phyloP scores from a whole-genome alignment of 2,797 vertebrate species.

The Lepus oiostolus region DNA sequence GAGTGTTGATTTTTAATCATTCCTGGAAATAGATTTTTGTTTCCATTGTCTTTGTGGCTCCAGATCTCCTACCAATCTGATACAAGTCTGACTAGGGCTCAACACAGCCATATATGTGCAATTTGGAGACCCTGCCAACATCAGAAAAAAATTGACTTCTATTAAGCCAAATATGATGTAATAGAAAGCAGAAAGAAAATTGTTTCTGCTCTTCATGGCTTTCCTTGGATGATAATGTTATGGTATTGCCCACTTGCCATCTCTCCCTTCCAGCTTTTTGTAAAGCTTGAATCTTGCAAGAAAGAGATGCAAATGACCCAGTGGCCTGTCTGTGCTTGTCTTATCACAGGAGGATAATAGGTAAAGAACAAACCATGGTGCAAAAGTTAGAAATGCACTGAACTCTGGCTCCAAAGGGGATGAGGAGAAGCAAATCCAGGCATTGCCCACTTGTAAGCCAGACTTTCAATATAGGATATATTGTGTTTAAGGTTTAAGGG shows the following conservation, averaged over 20 bases:
- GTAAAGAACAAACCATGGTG: neutral
- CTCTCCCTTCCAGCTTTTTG: neutral
- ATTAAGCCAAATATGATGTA: conserved; percentile 9
- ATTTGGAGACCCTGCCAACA: neutral
- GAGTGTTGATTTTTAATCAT: neutral
- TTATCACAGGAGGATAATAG: neutral
- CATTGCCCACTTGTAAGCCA: conserved; percentile 34
- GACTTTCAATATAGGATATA: conserved; percentile 43
- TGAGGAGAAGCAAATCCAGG: neutral
- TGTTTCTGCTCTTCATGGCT: neutral
- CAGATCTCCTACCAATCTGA: neutral
- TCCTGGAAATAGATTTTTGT: neutral
- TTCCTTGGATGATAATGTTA: neutral
- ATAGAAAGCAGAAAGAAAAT: neutral
- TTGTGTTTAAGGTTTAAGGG: neutral
- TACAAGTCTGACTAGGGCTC: neutral
- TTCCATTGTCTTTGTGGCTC: neutral
- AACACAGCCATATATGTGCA: neutral
- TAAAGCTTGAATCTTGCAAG: neutral
- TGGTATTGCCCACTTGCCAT: neutral
- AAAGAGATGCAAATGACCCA: neutral
- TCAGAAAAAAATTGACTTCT: neutral
- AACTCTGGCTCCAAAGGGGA: neutral
- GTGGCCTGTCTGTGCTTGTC: neutral
- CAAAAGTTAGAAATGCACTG: neutral